Evolutionary conservation across 2,113 vertebrate species (phyloP).

Genomic region (Pituophis catenifer): DNA sequence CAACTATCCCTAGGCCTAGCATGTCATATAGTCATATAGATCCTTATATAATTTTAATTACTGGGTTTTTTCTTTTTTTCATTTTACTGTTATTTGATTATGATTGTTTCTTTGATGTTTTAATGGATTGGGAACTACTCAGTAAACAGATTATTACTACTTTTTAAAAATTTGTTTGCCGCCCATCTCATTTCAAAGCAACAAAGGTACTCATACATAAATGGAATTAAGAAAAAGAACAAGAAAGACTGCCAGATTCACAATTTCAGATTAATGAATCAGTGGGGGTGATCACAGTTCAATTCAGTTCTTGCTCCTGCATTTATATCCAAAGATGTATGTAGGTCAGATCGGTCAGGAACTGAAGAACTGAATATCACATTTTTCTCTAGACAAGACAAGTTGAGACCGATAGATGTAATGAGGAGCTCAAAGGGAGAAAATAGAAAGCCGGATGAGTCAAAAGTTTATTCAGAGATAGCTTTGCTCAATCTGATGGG

Average conservation of each 20-base stretch:
- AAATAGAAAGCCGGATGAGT: not conserved
- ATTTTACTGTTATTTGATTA: not conserved
- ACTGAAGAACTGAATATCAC: not conserved
- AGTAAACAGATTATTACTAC: not conserved
- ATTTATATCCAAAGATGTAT: not conserved
- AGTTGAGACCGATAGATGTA: not conserved
- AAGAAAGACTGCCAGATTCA: not conserved
- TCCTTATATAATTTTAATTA: not conserved
- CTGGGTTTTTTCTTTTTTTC: not conserved
- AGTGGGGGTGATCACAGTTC: not conserved
- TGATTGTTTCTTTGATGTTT: not conserved
- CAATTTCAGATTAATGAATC: not conserved
- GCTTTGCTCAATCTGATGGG: not conserved
- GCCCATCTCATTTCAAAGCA: not conserved
- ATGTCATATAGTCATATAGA: not conserved
- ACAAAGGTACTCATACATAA: not conserved
- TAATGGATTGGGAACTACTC: not conserved
- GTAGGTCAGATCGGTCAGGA: not conserved
- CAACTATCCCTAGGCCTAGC: not conserved
- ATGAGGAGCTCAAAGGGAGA: not conserved
- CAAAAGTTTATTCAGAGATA: not conserved
- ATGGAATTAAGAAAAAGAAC: not conserved
- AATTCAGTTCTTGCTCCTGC: not conserved
- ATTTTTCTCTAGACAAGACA: not conserved
- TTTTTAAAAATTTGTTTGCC: not conserved